Percentiles rank a stretch among this genome's conserved stretches.
phyloP scores from a whole-genome alignment of 2,113 vertebrate genomes.

The Dendropsophus ebraccatus region DNA sequence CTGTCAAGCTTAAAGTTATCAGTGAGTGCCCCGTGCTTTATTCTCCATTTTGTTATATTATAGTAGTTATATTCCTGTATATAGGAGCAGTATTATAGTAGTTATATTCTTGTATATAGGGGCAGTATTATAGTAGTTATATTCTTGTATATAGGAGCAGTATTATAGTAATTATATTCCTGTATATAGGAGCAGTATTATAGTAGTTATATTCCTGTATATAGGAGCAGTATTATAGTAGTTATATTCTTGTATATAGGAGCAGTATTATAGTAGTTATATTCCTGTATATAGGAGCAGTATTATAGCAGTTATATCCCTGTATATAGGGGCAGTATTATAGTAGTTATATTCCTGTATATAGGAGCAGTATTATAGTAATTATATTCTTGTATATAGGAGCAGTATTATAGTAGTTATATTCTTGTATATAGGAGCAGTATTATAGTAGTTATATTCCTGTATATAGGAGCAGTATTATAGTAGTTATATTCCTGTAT shows the following conservation, averaged over 20 bases:
- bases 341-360: slow-evolving; percentile 9
- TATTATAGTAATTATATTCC: neutral
- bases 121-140: neutral
- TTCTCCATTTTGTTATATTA: too few relatives aligned
- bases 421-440: neutral
- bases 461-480: neutral
- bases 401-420: neutral
- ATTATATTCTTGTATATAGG: too few relatives aligned
- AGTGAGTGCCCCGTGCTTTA: too few relatives aligned
- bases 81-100: slow-evolving; percentile 12
- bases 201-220: neutral
- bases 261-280: neutral
- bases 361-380: too few relatives aligned
- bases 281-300: neutral
- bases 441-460: neutral
- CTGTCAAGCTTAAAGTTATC: too few relatives aligned
- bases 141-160: neutral
- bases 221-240: neutral
- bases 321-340: neutral
- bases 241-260: neutral
- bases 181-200: neutral
- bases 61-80: slow-evolving; percentile 13
- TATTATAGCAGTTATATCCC: neutral
- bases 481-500: neutral
- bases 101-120: slow-evolving; percentile 1